Base-by-base conservation (phyloP, 1,140 invertebrate genomes). In the Drosophila sp. region DNA sequence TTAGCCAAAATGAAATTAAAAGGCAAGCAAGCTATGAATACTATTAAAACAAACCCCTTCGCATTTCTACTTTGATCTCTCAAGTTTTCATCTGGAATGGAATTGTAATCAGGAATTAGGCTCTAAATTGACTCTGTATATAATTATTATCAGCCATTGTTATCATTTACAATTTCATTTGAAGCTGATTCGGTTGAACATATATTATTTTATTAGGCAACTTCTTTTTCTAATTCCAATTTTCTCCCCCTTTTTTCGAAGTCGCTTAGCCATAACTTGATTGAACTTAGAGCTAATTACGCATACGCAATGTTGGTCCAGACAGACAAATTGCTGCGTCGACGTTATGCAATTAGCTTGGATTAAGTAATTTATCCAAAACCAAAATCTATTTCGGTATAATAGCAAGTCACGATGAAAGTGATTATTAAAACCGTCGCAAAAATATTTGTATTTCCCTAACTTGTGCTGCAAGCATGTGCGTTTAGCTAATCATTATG, bases 341-440 rank as follows among this genome's bases (percentile, higher is more conserved):
- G 34, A 0, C 9, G 13, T 7, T 36, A 8, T 51, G 8, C 34
- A 50, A 57, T 18, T 16, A 46, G 63, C 63, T 36, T 4, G 7
- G 16, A 62, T 69, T 51, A 36, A 62, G 57, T 53, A 51, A 69
- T 69, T 51, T 51, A 14, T 6, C 25, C 29, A 40, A 11, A 50
- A 14, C 7, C 7, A 13, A 61, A 62, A 62, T 38, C n/a, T 18
- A 13, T 43, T 41, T 36, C 7, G 8, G 3, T 41, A 2, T 34
- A 13, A 46, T 27, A 34, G 21, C 57, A 41, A 21, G 18, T 62
- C 58, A 54, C 36, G 32, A 54, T 18, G 41, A 46, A 62, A 34
- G 16, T 45, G 21, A 61, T 25, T 21, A 48, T 2, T 2, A 32
- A 4, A n/a, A 0, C 32, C 11, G 34, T 36, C 11, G 9, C 34